phyloP scores from a whole-genome alignment of 2,888 invertebrate genomes.

The Dioctria linearis region DNA sequence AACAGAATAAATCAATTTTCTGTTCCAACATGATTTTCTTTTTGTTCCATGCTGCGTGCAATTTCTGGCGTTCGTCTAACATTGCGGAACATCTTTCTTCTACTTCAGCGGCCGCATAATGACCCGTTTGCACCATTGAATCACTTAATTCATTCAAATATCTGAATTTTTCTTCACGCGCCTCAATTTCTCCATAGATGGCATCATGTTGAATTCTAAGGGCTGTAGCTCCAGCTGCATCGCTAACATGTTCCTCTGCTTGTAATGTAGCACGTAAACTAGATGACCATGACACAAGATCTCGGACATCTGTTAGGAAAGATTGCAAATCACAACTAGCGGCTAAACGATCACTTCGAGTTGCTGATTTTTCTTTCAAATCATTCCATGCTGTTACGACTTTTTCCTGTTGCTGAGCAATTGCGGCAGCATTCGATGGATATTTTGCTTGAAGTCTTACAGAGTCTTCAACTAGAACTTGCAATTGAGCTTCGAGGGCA shows the following conservation, averaged over 20 bases:
- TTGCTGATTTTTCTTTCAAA: slow-evolving; percentile 86
- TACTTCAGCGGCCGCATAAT: slow-evolving; percentile 86
- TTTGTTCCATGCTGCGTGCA: slow-evolving; percentile 89
- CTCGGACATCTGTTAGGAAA: slow-evolving; percentile 88
- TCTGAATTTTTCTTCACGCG: slow-evolving; percentile 86
- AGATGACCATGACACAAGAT: slow-evolving; percentile 90
- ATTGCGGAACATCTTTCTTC: slow-evolving; percentile 85
- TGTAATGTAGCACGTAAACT: slow-evolving; percentile 83
- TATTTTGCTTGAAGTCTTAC: slow-evolving; percentile 88
- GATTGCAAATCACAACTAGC: slow-evolving; percentile 92
- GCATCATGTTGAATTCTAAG: slow-evolving; percentile 88
- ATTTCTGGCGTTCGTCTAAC: slow-evolving; percentile 82
- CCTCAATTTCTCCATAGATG: slow-evolving; percentile 88
- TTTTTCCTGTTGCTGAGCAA: slow-evolving; percentile 88
- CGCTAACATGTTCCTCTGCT: slow-evolving; percentile 86
- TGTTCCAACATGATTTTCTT: slow-evolving; percentile 92
- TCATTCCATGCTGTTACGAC: slow-evolving; percentile 91
- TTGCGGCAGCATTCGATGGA: slow-evolving; percentile 93
- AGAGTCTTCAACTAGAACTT: slow-evolving; percentile 94
- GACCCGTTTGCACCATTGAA: slow-evolving; percentile 87
- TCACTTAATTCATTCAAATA: slow-evolving; percentile 83
- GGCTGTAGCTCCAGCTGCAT: slow-evolving; percentile 85
- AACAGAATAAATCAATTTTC: slow-evolving; percentile 93
- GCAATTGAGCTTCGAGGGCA: slow-evolving; percentile 91
- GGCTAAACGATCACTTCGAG: slow-evolving; percentile 84